Conservation (phyloP, 2,113 vertebrate species). For the Macrotus californicus region DNA sequence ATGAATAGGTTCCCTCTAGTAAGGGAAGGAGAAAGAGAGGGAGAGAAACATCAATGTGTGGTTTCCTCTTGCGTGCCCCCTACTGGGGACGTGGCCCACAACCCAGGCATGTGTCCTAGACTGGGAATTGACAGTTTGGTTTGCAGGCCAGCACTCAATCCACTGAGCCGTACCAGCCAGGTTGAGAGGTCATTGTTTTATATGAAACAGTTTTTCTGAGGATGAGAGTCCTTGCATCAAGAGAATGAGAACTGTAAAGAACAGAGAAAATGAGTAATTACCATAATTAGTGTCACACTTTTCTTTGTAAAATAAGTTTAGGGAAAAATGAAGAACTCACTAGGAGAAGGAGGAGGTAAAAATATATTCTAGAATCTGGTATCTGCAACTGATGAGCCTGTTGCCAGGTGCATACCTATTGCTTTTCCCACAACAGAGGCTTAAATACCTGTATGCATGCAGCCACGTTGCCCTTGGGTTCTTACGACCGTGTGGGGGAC, state of each 20-base stretch:
- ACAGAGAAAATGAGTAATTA: background rate
- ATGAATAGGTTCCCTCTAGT: no score
- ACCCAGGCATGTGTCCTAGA: no score
- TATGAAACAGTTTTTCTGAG: background rate
- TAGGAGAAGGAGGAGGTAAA: background rate
- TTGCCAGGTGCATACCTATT: background rate
- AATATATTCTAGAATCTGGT: conserved; percentile 1
- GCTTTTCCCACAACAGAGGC: conserved; percentile 54
- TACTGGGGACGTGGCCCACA: no score
- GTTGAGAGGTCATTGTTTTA: background rate
- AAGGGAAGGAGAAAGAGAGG: no score
- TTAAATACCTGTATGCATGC: conserved; percentile 28
- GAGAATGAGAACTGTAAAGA: background rate
- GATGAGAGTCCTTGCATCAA: background rate
- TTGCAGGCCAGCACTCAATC: no score
- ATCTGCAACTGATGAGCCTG: background rate
- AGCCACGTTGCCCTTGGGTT: conserved; percentile 36
- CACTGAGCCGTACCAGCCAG: no score
- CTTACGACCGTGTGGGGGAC: conserved; percentile 9
- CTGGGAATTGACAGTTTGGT: no score
- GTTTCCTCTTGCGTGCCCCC: no score
- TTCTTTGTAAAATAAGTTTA: conserved; percentile 16
- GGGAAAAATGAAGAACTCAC: background rate
- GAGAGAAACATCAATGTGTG: no score
- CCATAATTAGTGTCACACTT: background rate